These are phyloP conservation scores for Hylomyscus alleni DNA, from an alignment of 2,797 vertebrate genomes.

Conservation along the genomic window DNA sequence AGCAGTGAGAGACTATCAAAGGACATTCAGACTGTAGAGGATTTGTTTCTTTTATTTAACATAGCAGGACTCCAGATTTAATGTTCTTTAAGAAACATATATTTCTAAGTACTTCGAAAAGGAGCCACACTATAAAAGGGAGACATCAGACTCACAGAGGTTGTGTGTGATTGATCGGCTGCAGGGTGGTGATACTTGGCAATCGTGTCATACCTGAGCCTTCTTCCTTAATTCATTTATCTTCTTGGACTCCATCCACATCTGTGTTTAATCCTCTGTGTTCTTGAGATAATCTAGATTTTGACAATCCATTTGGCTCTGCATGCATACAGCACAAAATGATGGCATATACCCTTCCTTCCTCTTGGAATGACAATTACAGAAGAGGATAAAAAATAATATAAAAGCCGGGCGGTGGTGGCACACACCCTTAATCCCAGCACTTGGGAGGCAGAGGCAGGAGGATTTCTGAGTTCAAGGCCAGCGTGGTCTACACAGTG, in stretches of 20 bases:
- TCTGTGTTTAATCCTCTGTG: background rate
- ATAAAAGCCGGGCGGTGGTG: no score
- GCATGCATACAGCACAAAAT: background rate
- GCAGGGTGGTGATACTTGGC: no score
- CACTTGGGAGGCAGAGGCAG: no score
- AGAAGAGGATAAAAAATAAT: slow-evolving; percentile 36
- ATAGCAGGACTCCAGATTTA: background rate
- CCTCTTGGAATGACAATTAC: slow-evolving; percentile 12
- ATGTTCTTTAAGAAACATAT: background rate
- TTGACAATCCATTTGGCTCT: slow-evolving; percentile 19
- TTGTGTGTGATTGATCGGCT: background rate
- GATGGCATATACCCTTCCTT: background rate
- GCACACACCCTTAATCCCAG: no score
- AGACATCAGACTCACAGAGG: background rate
- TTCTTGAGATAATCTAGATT: background rate
- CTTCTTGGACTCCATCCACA: background rate
- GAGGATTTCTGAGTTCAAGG: no score
- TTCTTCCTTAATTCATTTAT: background rate
- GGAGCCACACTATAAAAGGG: background rate
- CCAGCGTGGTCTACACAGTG: no score
- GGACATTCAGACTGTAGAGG: background rate
- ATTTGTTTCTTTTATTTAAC: slow-evolving; percentile 36
- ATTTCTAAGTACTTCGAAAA: background rate
- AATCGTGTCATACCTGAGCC: accelerated
- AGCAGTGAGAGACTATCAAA: background rate